Base-by-base conservation (phyloP, 2,113 vertebrate species). In the Protomyctophum bolini region DNA sequence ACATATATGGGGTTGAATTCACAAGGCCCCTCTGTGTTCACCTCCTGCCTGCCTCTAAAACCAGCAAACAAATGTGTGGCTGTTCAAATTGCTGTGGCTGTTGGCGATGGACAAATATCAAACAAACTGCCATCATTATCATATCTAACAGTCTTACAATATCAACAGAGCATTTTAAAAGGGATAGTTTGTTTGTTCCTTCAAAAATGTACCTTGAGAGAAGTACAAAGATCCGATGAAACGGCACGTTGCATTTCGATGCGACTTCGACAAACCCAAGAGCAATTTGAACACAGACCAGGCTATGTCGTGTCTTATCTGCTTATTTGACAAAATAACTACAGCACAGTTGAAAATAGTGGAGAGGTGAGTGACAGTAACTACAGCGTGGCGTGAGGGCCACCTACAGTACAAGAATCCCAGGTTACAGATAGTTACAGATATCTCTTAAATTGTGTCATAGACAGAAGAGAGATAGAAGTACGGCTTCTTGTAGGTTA, bases 381-480 rank as follows among this genome's bases (percentile, higher is more conserved):
- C 70, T 85, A 83, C 5, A 21, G 21, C 33, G 33, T 41, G 33
- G 15, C 56, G 21, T 9, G 68, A 83, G 70, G 71, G 67, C 57
- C 33, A 59, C 76, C 65, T 86, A 63, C 76, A 73, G 33, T 66
- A 59, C 47, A 63, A 81, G 7, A 50, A 78, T 72, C 73, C 72
- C 80, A 81, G 66, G 72, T 64, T 64, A 33, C 50, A 64, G 83
- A 41, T 54, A 81, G 86, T 75, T 82, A 84, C 71, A 79, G 61
- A 77, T 65, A 76, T 78, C 50, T 82, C 58, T 79, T 74, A 72
- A 70, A 82, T 88, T 84, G 70, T 79, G 84, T 62, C 68, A 86
- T 66, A 75, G 73, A 68, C 78, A 72, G 75, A 76, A 66, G 78
- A 66, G 78, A 66, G 59, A 57, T 66, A 72, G 71, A 76, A 79